Evolutionary conservation across 2,113 vertebrate genomes (phyloP).

Genomic region (Xiphophorus couchianus): DNA sequence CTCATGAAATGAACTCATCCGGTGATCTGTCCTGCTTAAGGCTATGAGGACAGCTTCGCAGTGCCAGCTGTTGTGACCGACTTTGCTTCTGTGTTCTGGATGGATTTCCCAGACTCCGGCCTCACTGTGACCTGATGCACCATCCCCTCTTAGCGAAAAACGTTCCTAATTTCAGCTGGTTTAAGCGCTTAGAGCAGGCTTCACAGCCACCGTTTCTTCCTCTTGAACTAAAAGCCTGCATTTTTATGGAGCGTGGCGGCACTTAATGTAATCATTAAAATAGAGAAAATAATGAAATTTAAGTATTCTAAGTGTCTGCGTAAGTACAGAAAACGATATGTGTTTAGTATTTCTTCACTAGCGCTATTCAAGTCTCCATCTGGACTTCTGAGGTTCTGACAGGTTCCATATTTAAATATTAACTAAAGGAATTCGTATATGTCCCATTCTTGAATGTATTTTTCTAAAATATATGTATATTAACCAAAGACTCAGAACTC

Average conservation of each 20-base stretch:
- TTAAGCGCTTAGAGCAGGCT: not conserved
- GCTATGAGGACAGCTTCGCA: constrained; percentile 53
- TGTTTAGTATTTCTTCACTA: no score
- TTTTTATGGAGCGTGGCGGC: not conserved
- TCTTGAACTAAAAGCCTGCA: not conserved
- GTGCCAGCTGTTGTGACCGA: constrained; percentile 66
- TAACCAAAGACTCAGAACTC: no score
- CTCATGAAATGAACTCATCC: constrained; percentile 53
- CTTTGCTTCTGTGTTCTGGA: constrained; percentile 55
- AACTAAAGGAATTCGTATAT: no score
- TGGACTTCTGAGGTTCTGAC: no score
- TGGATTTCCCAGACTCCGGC: constrained; percentile 33
- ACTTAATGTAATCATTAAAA: no score
- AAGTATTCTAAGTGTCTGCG: no score
- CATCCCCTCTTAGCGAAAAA: not conserved
- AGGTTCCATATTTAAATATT: no score
- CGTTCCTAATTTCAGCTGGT: not conserved
- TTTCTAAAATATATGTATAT: no score
- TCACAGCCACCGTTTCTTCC: not conserved
- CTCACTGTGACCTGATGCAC: constrained; percentile 15
- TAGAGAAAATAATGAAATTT: no score
- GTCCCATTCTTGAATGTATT: no score
- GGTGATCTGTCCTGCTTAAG: constrained; percentile 52
- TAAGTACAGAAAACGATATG: no score
- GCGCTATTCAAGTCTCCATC: no score